Base-by-base conservation (phyloP, 2,797 vertebrate species). In the Sebastes flavidus region DNA sequence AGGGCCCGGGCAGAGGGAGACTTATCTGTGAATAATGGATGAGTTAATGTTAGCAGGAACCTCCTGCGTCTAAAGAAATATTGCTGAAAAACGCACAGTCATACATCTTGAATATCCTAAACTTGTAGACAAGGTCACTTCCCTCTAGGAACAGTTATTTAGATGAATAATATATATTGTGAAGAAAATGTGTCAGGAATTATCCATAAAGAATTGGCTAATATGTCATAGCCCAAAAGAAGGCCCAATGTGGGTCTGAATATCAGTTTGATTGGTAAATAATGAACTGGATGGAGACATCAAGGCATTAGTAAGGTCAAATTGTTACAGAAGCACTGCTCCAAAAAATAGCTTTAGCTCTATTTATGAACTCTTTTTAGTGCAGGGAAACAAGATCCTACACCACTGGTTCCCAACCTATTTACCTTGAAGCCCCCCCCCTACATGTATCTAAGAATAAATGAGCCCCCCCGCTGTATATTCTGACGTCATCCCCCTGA, bases 11-110 rank as follows among this genome's bases (percentile, higher is more conserved):
- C 72, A 71, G 61, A 67, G 73, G 38, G 36, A 67, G 81, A 59
- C 65, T 66, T 67, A 58, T 72, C 68, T 67, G 78, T 89, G 88
- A 91, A 90, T 92, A 93, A 93, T 89, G 88, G 88, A 90, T 91
- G 84, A 87, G 76, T 78, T 75, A 80, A 82, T 83, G 87, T 89
- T 90, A 20, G 74, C 10, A 61, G 42, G 66, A 85, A 67, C 65
- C 68, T 61, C 24, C 22, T 76, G 74, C 76, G 82, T 78, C 59
- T 61, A 34, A 65, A 72, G 78, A 73, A 81, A 72, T 67, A 18
- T 49, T 61, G 60, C 60, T 54, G 16, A 78, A 79, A 74, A 81
- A 74, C n/a, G 24, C 25, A 52, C 49, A 27, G 36, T 67, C 32
- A 36, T 42, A 62, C 3, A 72, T 84, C 38, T 86, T 73, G 20